Conservation (phyloP, 1,140 invertebrate species). For the Potamilus streckersoni region DNA sequence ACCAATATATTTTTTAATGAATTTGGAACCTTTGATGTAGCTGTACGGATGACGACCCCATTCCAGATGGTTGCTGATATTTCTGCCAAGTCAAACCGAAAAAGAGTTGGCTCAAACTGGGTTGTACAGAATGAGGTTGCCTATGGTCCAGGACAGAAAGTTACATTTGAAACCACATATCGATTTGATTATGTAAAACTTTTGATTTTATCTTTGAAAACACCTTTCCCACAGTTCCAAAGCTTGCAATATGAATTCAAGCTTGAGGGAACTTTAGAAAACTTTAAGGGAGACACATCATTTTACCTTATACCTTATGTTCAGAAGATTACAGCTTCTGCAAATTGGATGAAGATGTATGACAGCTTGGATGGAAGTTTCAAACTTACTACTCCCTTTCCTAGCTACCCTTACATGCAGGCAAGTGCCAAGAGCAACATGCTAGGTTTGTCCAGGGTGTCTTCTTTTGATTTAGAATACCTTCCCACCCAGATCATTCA, state of each 20-base stretch:
- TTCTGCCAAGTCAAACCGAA: constrained; percentile 14
- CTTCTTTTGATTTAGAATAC: constrained; percentile 39
- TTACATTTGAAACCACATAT: constrained; percentile 18
- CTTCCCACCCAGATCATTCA: constrained; percentile 31
- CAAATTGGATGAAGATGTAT: constrained; percentile 23
- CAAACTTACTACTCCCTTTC: constrained; percentile 34
- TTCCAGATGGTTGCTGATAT: constrained; percentile 24
- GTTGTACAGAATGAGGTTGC: constrained; percentile 17
- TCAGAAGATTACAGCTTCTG: constrained; percentile 20
- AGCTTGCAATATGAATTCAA: constrained; percentile 26
- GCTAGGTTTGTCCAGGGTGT: constrained; percentile 22
- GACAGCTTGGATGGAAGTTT: constrained; percentile 21
- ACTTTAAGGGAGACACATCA: constrained; percentile 33
- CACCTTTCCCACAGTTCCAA: constrained; percentile 38
- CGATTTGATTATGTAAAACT: constrained; percentile 33
- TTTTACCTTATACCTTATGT: constrained; percentile 37
- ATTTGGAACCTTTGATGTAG: constrained; percentile 23
- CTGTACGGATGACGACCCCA: constrained; percentile 32
- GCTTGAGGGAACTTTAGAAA: constrained; percentile 20
- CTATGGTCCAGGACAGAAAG: constrained; percentile 28
- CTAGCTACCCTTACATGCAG: constrained; percentile 31
- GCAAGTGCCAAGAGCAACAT: constrained; percentile 24
- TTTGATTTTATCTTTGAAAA: constrained; percentile 19
- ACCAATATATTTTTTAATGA: constrained; percentile 20
- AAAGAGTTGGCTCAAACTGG: constrained; percentile 35